These are phyloP conservation scores for Centrocercus urophasianus DNA, from an alignment of 2,113 vertebrate species.

Conservation along the genomic window DNA sequence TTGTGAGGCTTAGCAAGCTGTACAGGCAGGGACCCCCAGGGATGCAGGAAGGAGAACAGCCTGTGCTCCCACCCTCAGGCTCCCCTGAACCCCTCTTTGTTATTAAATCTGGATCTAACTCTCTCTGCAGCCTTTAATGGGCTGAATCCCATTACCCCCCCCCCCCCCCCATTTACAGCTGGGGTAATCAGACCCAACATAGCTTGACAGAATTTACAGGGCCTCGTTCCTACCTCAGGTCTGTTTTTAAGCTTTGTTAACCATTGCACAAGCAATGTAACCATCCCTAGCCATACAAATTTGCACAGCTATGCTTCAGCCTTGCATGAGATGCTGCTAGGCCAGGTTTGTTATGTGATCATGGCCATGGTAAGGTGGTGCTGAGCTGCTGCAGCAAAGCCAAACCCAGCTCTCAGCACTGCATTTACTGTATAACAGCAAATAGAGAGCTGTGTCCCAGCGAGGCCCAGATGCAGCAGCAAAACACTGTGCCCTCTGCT, in stretches of 20 bases:
- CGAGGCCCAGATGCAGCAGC: rapidly evolving
- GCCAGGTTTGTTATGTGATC: not conserved
- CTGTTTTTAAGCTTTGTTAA: not conserved
- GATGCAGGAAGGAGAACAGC: not conserved
- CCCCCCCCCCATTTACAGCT: not conserved
- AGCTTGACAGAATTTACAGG: not conserved
- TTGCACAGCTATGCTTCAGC: not conserved
- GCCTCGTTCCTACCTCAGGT: not conserved
- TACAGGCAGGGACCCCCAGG: not conserved
- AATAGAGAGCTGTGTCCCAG: rapidly evolving
- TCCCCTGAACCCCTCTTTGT: rapidly evolving
- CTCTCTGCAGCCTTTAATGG: not conserved
- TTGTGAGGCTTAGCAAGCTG: not conserved
- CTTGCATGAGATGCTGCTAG: too few relatives aligned
- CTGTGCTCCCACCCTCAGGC: not conserved
- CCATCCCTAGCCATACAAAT: rapidly evolving
- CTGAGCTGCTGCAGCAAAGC: not conserved
- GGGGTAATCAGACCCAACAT: not conserved
- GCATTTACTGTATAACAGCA: not conserved
- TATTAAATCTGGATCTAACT: not conserved
- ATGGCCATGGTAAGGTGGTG: not conserved
- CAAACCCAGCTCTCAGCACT: rapidly evolving
- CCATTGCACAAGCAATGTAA: rapidly evolving
- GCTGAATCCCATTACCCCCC: not conserved
- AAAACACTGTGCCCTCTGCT: not conserved